Evolutionary conservation across 1,140 invertebrate species (phyloP).

Genomic region (Drosophila obscura): DNA sequence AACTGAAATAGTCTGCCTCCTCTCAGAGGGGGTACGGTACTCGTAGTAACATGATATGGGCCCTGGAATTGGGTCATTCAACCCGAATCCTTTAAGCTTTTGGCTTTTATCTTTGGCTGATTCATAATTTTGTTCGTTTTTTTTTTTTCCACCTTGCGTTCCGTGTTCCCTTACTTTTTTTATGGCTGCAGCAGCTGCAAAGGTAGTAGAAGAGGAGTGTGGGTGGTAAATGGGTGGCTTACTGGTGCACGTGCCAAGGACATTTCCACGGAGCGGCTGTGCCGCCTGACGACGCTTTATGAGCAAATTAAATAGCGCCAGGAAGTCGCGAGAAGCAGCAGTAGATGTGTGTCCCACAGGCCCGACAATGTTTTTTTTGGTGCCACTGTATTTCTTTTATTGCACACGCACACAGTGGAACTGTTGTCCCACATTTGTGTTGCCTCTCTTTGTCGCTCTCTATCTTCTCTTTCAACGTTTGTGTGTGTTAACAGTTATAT

Average conservation of each 20-base stretch:
- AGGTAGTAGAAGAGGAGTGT: background rate
- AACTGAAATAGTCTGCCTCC: constrained; percentile 31
- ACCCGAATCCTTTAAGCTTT: constrained; percentile 41
- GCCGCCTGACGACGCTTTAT: constrained; percentile 33
- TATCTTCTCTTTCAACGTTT: constrained; percentile 19
- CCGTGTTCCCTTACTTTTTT: constrained; percentile 16
- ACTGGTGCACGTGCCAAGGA: constrained; percentile 62
- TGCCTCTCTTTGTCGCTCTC: constrained; percentile 12
- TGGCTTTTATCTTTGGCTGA: constrained; percentile 18
- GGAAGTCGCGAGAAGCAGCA: constrained; percentile 51
- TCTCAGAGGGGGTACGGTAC: constrained; percentile 9
- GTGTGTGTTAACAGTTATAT: constrained; percentile 37
- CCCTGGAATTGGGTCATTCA: constrained; percentile 66
- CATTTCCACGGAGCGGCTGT: constrained; percentile 24
- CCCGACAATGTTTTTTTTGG: constrained; percentile 25
- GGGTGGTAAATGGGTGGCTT: background rate
- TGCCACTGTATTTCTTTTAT: constrained; percentile 44
- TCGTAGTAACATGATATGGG: constrained; percentile 57
- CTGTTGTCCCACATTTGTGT: constrained; percentile 17
- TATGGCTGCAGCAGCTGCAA: constrained; percentile 46
- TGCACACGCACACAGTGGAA: constrained; percentile 28
- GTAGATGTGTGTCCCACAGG: constrained; percentile 15
- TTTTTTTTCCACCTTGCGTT: constrained; percentile 46
- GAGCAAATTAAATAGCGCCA: constrained; percentile 65
- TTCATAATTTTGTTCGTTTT: constrained; percentile 36